Evolutionary conservation across 2,113 vertebrate species (phyloP), one percentile per base, ranked within the genome.

Genomic region (Bucco capensis): DNA sequence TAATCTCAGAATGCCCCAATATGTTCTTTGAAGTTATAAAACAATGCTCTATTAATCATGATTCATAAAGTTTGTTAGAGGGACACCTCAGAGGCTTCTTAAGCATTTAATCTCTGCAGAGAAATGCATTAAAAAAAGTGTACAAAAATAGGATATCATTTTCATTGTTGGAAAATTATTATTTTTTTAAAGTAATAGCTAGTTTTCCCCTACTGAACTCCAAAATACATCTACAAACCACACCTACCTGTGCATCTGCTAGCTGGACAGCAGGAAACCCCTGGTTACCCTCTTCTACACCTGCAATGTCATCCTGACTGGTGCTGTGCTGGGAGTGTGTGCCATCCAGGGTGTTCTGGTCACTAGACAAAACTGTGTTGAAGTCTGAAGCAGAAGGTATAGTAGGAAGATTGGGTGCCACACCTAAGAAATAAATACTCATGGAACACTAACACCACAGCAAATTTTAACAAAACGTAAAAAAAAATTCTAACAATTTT

Each of bases 321-420:
- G 98, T 99, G 97, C 99, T 99, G 91, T 98, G 99, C 96, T 99
- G 99, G 5, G 99, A 99, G 70, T 98, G 99, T 2, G 98, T 99
- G 57, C 98, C 99, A 46, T 99, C 99, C 96, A 99, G 96, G 6
- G 99, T 99, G 95, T 99, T 99, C 96, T 99, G 99, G 95, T 99
- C 99, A 50, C 99, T 99, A 35, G 99, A 99, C 61, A 99, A 93
- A 72, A 99, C 98, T 0, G 98, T 99, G 97, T 99, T 99, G 96
- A 99, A 99, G 96, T 99, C 99, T 25, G 99, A 99, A 12, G 99
- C 99, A 18, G 99, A 99, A 3, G 99, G 98, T 92, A 99, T 99
- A 17, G 99, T 99, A 67, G 99, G 99, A 47, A 99, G 98, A 96
- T 98, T 99, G 90, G 98, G 98, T 18, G 96, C 97, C 77, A 97